Base-by-base conservation (phyloP, 2,888 invertebrate genomes). In the Sinotaia quadrata region DNA sequence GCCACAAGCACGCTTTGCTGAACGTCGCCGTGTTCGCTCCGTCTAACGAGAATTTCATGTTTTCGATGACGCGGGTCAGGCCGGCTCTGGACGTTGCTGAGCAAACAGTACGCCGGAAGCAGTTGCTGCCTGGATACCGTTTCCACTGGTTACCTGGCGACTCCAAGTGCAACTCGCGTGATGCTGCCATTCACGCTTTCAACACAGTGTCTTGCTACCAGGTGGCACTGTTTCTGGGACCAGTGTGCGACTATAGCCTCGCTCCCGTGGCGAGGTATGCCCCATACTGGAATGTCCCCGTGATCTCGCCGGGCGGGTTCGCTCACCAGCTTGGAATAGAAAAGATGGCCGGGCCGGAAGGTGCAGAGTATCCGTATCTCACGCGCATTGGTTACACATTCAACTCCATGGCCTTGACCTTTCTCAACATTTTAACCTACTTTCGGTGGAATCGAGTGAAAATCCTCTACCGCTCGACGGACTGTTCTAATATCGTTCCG, bases 261-360 rank as follows among this genome's bases (percentile, higher is more conserved):
- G 95, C 95, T 83, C 95, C 95, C 0, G 95, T 96, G 1, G 95
- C 95, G 4, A 90, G 95, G 69, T 91, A 96, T 61, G 94, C 96
- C 0, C 94, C 95, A 2, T 95, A 94, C 87, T 96, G 96, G 96
- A 95, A 95, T 86, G 93, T 94, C 0, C 95, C 96, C 0, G 94
- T 96, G 78, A 94, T 96, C 79, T 95, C 95, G 15, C 81, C 87
- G 4, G 87, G 87, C 2, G 87, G 85, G 3, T 75, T 87, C 62
- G 84, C 86, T 4, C 78, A 83, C 57, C 84, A 86, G 65, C 88
- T 87, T 68, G 78, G 79, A 10, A 68, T 62, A 18, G 72, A 80
- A 31, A 81, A 81, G 77, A 63, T 73, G 56, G 57, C 68, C 24
- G 72, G 68, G 8, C 41, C 29, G 5, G 59, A 65, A 2, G 67